Conservation (phyloP, 2,797 vertebrate genomes). For the Pseudopleuronectes americanus region DNA sequence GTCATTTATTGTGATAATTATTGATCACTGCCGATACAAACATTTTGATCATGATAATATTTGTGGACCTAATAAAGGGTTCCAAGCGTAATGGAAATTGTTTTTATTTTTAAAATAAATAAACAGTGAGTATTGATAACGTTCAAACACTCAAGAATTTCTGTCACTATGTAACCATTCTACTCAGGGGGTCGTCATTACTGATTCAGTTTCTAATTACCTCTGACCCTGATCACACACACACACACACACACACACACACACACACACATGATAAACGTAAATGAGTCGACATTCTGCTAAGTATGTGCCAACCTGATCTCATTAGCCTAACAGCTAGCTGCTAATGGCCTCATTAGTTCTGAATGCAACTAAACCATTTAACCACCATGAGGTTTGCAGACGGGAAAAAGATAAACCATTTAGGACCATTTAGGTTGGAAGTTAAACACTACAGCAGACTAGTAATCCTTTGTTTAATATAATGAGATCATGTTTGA, state of each 20-base stretch:
- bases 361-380: slow-evolving; percentile 62
- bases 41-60: no score
- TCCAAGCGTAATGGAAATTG: background rate
- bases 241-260: slow-evolving; percentile 52
- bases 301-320: slow-evolving; percentile 59
- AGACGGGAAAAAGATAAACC: slow-evolving; percentile 46
- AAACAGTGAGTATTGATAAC: background rate
- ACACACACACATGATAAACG: slow-evolving; percentile 43
- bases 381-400: slow-evolving; percentile 48
- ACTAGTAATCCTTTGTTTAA: slow-evolving; percentile 23
- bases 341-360: slow-evolving; percentile 64
- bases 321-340: slow-evolving; percentile 66
- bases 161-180: background rate
- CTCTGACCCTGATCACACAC: slow-evolving; percentile 56
- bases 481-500: slow-evolving; percentile 4
- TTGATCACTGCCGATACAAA: no score
- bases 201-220: slow-evolving; percentile 36
- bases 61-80: no score
- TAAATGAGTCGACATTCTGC: slow-evolving; percentile 32
- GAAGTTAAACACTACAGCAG: slow-evolving; percentile 11
- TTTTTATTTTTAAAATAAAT: background rate
- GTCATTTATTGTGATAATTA: no score
- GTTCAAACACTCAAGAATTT: background rate
- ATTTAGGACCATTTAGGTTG: slow-evolving; percentile 37
- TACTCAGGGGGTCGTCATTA: slow-evolving; percentile 22